Conservation (phyloP, 2,888 invertebrate species). For the Acheta domesticus region DNA sequence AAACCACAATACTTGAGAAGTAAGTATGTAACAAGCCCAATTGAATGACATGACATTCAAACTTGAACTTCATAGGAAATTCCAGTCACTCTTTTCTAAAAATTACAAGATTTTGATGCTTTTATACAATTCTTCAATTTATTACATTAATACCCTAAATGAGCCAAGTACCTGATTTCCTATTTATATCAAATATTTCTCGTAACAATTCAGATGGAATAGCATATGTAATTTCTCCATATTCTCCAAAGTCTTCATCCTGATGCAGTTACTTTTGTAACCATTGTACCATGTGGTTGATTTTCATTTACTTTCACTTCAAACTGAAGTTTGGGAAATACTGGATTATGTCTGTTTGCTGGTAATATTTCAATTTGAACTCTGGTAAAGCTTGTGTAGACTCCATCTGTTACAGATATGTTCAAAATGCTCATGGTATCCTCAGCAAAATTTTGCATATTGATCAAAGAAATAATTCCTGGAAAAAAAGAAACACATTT, state of each 20-base stretch:
- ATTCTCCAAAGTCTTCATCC: conserved; percentile 79
- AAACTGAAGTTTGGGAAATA: conserved; percentile 71
- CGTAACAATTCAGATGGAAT: conserved; percentile 71
- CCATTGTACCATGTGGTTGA: conserved; percentile 67
- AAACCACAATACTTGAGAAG: too few species aligned
- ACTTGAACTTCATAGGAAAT: too few species aligned
- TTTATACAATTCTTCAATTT: too few species aligned
- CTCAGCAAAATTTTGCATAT: conserved; percentile 69
- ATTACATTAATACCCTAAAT: too few species aligned
- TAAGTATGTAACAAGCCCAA: too few species aligned
- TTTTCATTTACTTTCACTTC: conserved; percentile 81
- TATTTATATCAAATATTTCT: conserved; percentile 71
- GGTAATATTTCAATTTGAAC: conserved; percentile 74
- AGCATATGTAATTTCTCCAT: conserved; percentile 66
- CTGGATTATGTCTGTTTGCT: conserved; percentile 74
- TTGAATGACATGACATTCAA: too few species aligned
- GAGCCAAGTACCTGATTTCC: conserved; percentile 54
- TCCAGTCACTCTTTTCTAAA: too few species aligned
- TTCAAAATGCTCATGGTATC: conserved; percentile 69
- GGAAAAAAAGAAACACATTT: conserved; percentile 37
- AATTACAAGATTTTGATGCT: too few species aligned
- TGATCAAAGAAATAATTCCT: conserved; percentile 66
- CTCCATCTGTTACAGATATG: conserved; percentile 92
- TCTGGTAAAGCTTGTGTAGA: conserved; percentile 84
- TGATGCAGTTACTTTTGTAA: conserved; percentile 74